These are phyloP conservation scores for Sycophila sp. DNA, from an alignment of 1,140 invertebrate species.

Conservation along the genomic window DNA sequence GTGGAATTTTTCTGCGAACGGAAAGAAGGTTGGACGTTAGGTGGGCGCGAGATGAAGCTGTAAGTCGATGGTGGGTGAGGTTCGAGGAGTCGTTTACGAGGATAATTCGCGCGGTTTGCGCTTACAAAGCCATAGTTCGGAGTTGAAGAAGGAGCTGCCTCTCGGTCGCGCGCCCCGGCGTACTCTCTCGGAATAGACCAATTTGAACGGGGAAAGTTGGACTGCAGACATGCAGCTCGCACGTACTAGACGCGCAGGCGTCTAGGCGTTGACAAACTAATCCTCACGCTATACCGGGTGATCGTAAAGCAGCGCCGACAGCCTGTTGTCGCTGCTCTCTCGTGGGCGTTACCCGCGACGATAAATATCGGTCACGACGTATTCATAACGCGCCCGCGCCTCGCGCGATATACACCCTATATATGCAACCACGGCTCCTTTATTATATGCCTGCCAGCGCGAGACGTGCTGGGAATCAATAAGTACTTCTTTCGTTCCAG, in stretches of 20 bases:
- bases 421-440: not conserved
- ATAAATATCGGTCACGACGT: constrained; percentile 53
- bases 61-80: too few relatives aligned
- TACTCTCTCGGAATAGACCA: constrained; percentile 42
- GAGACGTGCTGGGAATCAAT: constrained; percentile 33
- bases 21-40: too few relatives aligned
- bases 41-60: too few relatives aligned
- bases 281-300: constrained; percentile 56
- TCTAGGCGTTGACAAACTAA: constrained; percentile 64
- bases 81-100: constrained; percentile 34
- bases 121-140: constrained; percentile 35
- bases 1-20: too few relatives aligned
- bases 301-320: constrained; percentile 60
- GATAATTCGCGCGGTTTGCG: constrained; percentile 32
- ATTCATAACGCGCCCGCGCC: constrained; percentile 42
- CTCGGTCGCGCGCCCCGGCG: not conserved
- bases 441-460: constrained; percentile 15
- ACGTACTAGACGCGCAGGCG: constrained; percentile 43
- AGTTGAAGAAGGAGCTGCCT: constrained; percentile 33
- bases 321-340: constrained; percentile 53
- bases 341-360: constrained; percentile 52
- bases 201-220: constrained; percentile 38
- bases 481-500: constrained; percentile 36
- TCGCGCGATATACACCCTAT: too few relatives aligned
- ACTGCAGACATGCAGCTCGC: constrained; percentile 8